Percentiles rank a stretch among this genome's conserved stretches.
Conservation (phyloP, 2,113 vertebrate species). For the Pan troglodytes region DNA sequence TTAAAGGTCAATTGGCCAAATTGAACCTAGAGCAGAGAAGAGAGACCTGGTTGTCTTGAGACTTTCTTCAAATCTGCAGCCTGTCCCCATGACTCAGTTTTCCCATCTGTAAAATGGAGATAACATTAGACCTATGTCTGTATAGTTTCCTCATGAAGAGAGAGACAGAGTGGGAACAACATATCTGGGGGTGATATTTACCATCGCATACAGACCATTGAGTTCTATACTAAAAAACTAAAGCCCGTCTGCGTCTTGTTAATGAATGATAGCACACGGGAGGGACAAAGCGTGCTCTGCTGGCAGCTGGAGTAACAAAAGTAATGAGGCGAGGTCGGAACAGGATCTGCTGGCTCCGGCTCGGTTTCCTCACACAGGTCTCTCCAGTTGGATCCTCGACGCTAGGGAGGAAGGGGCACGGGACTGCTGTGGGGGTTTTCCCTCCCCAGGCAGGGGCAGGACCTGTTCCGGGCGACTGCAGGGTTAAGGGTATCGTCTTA, state of each 20-base stretch:
- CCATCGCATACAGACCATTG: neutral
- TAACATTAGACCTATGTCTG: neutral
- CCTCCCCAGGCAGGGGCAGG: neutral
- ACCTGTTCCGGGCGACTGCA: fast-evolving
- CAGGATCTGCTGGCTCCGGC: neutral
- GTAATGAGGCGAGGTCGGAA: neutral
- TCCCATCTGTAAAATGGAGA: neutral
- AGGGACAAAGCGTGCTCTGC: neutral
- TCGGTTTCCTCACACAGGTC: neutral
- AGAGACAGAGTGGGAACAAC: neutral
- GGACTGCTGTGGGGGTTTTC: neutral
- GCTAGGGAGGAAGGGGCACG: neutral
- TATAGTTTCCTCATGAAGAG: neutral
- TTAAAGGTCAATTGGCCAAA: neutral
- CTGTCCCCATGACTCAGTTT: neutral
- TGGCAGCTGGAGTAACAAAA: neutral
- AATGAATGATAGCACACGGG: neutral
- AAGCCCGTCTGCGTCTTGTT: neutral
- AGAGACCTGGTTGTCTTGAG: neutral
- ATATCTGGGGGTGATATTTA: neutral
- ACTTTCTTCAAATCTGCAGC: neutral
- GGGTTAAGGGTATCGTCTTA: neutral
- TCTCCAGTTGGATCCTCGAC: neutral
- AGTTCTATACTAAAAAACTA: neutral
- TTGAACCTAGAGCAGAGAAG: neutral